Evolutionary conservation across 2,888 invertebrate genomes (phyloP), one percentile per base, ranked within the genome.

Genomic region (Limenitis camilla): DNA sequence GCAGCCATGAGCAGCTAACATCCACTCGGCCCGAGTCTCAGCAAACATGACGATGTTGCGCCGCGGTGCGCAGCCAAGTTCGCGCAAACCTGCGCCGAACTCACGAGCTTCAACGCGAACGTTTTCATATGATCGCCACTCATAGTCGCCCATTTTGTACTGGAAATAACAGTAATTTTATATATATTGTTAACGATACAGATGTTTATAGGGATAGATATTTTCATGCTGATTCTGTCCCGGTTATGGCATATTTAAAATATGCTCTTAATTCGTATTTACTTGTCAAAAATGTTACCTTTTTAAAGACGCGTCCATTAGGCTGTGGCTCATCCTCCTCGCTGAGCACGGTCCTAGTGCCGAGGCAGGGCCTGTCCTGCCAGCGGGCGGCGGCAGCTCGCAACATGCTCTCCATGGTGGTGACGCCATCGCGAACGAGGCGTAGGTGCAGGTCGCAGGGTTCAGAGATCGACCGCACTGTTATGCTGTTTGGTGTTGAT

Each of bases 1-100:
- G 81, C 97, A 95, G 49, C 97, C 98, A 72, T 98, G 96, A 1
- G 98, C 97, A 0, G 97, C 94, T 45, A 98, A 89, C 92, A 99
- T 94, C 99, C 99, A 99, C 85, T 99, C 99, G 43, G 96, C 96
- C 64, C 98, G 90, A 0, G 99, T 99, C 86, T 99, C 99, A 0
- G 98, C 97, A 88, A 98, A 99, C 71, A 99, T 93, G 50, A 95
- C 96, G 62, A 99, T 90, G 77, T 94, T 95, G 58, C 91, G 84
- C 7, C 90, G 89, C 6, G 94, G 92, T 63, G 85, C 78, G 67
- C 94, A 91, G 30, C 96, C 97, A 35, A 96, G 81, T 67, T 92
- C 92, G 38, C 93, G 89, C 58, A 99, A 88, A 0, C 98, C 99
- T 52, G 92, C 92, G 43, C 96, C 95, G 78, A 99, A 94, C 64